phyloP scores from a whole-genome alignment of 2,888 invertebrate species.

The Hypolimnas misippus region DNA sequence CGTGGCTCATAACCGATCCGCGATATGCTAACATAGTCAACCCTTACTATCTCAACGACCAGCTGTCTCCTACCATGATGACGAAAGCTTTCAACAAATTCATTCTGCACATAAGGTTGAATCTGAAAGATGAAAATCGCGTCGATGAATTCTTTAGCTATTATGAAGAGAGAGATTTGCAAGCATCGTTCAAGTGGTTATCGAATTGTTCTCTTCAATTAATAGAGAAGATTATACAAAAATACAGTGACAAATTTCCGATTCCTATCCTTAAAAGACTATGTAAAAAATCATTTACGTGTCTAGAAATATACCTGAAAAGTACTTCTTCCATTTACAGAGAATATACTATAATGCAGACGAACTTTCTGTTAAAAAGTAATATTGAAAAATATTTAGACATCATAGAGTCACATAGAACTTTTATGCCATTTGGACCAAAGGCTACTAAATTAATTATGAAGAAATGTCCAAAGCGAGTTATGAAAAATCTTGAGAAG shows the following conservation, averaged over 20 bases:
- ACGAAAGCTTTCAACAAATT: constrained; percentile 58
- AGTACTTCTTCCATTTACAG: too few species aligned
- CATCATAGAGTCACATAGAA: constrained; percentile 45
- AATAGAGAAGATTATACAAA: constrained; percentile 53
- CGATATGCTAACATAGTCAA: constrained; percentile 65
- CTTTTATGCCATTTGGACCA: constrained; percentile 46
- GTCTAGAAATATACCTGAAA: too few species aligned
- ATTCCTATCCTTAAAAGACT: constrained; percentile 52
- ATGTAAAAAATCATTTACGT: constrained; percentile 53
- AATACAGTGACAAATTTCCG: constrained; percentile 43
- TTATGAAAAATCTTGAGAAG: constrained; percentile 56
- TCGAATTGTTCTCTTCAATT: constrained; percentile 61
- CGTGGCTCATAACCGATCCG: constrained; percentile 64
- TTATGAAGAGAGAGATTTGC: constrained; percentile 48
- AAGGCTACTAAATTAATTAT: constrained; percentile 59
- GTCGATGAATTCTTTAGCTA: constrained; percentile 60
- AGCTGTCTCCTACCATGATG: constrained; percentile 63
- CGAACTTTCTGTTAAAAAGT: too few species aligned
- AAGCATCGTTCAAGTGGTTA: constrained; percentile 63
- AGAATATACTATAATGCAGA: too few species aligned
- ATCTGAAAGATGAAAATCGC: constrained; percentile 51
- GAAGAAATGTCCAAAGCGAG: constrained; percentile 54
- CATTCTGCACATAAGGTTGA: too few species aligned
- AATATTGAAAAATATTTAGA: constrained; percentile 48
- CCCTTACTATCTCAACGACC: constrained; percentile 58